Conservation (phyloP, 2,797 vertebrate genomes). For the Acanthurus tractus region DNA sequence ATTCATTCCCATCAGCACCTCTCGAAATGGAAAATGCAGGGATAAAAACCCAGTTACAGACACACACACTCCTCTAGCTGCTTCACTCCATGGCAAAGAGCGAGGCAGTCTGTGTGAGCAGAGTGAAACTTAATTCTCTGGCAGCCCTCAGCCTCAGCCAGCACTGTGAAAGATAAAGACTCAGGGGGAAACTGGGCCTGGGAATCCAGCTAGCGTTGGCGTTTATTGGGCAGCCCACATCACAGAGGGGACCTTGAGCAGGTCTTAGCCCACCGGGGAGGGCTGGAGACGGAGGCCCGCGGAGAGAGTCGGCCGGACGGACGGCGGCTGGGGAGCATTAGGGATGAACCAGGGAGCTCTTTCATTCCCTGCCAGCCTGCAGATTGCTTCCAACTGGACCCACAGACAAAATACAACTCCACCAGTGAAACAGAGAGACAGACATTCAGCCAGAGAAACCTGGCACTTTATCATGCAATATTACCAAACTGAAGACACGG, state of each 20-base stretch:
- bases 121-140: slow-evolving; percentile 65
- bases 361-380: slow-evolving; percentile 80
- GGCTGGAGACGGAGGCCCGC: slow-evolving; percentile 65
- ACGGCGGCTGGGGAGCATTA: slow-evolving; percentile 58
- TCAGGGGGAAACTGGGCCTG: slow-evolving; percentile 66
- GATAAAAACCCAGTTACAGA: slow-evolving; percentile 33
- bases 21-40: slow-evolving; percentile 8
- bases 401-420: slow-evolving; percentile 56
- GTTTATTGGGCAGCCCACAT: slow-evolving; percentile 73
- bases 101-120: slow-evolving; percentile 52
- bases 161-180: slow-evolving; percentile 71
- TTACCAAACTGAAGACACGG: slow-evolving; percentile 14
- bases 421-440: slow-evolving; percentile 30
- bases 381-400: slow-evolving; percentile 76
- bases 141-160: slow-evolving; percentile 55
- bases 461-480: slow-evolving; percentile 31
- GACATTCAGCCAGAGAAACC: slow-evolving; percentile 30
- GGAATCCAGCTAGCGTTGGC: slow-evolving; percentile 67
- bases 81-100: slow-evolving; percentile 34
- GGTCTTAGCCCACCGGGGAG: slow-evolving; percentile 72
- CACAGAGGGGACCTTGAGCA: slow-evolving; percentile 75
- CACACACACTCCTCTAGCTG: slow-evolving; percentile 13
- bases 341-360: slow-evolving; percentile 71
- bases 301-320: slow-evolving; percentile 59
- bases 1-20: slow-evolving; percentile 6